Base-by-base conservation (phyloP, 2,113 vertebrate species). In the Nipponia nippon region DNA sequence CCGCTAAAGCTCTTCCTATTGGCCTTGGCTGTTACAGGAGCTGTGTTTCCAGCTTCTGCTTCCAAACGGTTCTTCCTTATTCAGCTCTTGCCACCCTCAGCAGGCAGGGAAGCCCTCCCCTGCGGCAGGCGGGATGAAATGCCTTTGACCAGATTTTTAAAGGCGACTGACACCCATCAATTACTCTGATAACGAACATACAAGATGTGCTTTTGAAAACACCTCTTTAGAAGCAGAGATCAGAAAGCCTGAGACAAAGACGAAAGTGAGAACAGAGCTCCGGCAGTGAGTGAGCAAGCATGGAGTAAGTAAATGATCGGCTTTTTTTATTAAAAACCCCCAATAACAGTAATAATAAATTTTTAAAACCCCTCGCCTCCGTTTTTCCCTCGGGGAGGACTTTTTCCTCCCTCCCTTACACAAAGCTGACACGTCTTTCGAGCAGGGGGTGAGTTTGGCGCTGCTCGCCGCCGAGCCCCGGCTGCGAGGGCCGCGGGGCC, bases 381-480 rank as follows among this genome's bases (percentile, higher is more conserved):
- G 1, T 21, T 65, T 83, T 78, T 65, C 36, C 26, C 17, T 29
- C 5, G 0, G 38, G 14, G 13, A 21, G 4, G 8, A 26, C 6
- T 44, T 72, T 50, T 75, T 32, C 18, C 16, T 32, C 26, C 16
- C 15, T 47, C 21, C 29, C 16, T 52, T 46, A 16, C 22, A 40
- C 17, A 34, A 25, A 63, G 20, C 16, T n/a, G 36, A 29, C 6
- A 5, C 3, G 9, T 44, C 9, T 38, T 46, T 47, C 3, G 1
- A 23, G 29, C 5, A 0, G 12, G 4, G 13, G 2, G 1, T 19
- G 29, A 30, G 26, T 22, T 20, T 59, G 47, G 15, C 6, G 2
- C 6, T 1, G 1, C 3, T 14, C 2, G 1, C 22, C 7, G 0
- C 3, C 0, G 5, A 55, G 15, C 23, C 4, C 58, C 4, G 8